Percentiles rank a stretch among this genome's conserved stretches.
These are phyloP conservation scores for Lethocerus indicus DNA, from an alignment of 1,140 invertebrate species.

Conservation along the genomic window DNA sequence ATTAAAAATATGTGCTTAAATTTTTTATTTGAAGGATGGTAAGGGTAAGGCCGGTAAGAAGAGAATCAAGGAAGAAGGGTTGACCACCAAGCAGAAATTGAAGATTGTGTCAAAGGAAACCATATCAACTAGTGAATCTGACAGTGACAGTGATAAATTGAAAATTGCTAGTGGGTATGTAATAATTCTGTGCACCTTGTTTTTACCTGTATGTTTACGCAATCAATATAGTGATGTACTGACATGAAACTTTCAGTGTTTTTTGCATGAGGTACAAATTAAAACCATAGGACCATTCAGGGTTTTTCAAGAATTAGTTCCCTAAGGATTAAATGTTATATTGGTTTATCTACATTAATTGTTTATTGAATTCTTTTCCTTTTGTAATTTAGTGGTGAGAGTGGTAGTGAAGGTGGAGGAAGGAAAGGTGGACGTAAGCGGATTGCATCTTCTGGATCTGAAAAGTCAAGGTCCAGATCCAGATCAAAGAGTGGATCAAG, in stretches of 20 bases:
- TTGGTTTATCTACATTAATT: neutral
- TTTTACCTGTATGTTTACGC: neutral
- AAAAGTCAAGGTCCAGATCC: constrained; percentile 18
- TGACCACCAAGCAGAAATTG: constrained; percentile 60
- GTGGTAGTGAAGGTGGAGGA: constrained; percentile 22
- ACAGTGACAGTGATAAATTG: constrained; percentile 52
- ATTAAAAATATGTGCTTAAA: no score
- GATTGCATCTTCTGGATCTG: neutral
- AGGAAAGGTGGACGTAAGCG: constrained; percentile 18
- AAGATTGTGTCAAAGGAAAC: constrained; percentile 88
- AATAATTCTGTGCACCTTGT: neutral
- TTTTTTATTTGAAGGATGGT: constrained; percentile 22
- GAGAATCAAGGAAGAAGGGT: constrained; percentile 22
- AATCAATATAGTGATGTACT: constrained; percentile 1
- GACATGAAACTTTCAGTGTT: constrained; percentile 4
- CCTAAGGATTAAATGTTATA: neutral
- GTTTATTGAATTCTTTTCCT: constrained; percentile 3
- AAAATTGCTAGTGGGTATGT: constrained; percentile 39
- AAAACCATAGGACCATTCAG: neutral
- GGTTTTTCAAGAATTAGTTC: neutral
- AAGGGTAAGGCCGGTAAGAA: constrained; percentile 21
- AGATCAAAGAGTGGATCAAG: constrained; percentile 20
- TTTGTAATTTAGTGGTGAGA: constrained; percentile 14
- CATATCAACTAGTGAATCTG: constrained; percentile 86
- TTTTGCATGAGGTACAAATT: constrained; percentile 1